Evolutionary conservation across 2,888 invertebrate species (phyloP).

Genomic region (Brachyopa scutellaris): DNA sequence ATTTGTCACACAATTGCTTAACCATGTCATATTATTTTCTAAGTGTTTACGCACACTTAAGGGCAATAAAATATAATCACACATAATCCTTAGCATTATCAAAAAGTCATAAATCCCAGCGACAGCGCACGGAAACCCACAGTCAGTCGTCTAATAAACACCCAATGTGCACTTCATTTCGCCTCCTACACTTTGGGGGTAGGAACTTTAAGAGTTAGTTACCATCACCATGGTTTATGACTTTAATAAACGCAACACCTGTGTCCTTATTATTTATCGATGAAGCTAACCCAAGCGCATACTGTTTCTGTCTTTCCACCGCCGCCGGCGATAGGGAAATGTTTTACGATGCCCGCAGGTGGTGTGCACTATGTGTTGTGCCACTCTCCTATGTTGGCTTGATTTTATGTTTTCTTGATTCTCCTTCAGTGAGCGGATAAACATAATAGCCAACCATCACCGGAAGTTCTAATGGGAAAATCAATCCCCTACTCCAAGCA

Average conservation of each 20-base stretch:
- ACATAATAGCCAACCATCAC: neutral
- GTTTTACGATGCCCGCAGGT: conserved; percentile 61
- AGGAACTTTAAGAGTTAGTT: conserved; percentile 58
- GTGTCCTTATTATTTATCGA: conserved; percentile 70
- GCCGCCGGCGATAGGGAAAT: conserved; percentile 11
- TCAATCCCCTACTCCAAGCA: conserved; percentile 17
- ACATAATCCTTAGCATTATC: conserved; percentile 70
- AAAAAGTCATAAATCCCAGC: conserved; percentile 69
- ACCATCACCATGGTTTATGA: conserved; percentile 68
- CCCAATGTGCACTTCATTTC: conserved; percentile 67
- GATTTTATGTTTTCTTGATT: conserved; percentile 34
- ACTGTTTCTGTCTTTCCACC: neutral
- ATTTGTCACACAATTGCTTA: conserved; percentile 17
- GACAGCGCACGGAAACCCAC: conserved; percentile 57
- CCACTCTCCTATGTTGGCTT: conserved; percentile 14
- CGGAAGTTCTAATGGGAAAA: conserved; percentile 26
- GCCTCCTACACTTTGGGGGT: conserved; percentile 14
- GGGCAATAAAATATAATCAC: conserved; percentile 69
- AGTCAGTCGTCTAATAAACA: conserved; percentile 68
- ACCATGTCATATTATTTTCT: conserved; percentile 55
- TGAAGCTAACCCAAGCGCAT: conserved; percentile 34
- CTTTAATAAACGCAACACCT: conserved; percentile 72
- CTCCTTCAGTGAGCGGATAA: neutral
- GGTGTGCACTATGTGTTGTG: conserved; percentile 27
- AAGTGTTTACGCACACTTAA: conserved; percentile 65